Conservation (phyloP, 1,140 invertebrate genomes). For the Aradophagus sp. region DNA sequence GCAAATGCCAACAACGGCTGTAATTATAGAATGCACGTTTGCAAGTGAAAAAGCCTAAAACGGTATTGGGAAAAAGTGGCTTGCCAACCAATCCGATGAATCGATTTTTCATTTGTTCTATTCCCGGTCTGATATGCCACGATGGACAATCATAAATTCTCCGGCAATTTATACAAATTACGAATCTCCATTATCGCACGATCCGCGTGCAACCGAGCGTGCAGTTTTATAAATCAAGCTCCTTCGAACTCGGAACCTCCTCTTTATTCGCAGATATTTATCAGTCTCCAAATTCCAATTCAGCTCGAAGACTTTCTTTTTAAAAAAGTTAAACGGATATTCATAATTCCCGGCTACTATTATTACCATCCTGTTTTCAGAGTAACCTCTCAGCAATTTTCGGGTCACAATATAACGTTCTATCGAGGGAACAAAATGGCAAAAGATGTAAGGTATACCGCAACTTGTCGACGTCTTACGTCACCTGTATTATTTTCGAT, state of each 20-base stretch:
- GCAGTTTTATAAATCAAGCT: slow-evolving; percentile 61
- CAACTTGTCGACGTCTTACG: no score
- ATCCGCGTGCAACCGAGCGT: slow-evolving; percentile 43
- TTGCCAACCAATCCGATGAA: slow-evolving; percentile 3
- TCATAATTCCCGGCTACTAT: slow-evolving; percentile 15
- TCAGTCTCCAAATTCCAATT: slow-evolving; percentile 41
- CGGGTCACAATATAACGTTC: no score
- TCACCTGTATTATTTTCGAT: no score
- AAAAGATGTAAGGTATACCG: no score
- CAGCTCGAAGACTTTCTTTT: slow-evolving; percentile 14
- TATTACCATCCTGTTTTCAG: no score
- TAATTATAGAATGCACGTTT: slow-evolving; percentile 6
- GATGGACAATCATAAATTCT: slow-evolving; percentile 62
- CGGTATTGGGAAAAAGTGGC: slow-evolving; percentile 11
- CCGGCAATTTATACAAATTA: slow-evolving; percentile 68
- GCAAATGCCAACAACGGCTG: background rate
- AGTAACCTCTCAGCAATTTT: no score
- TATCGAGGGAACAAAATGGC: no score
- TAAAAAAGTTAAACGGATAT: slow-evolving; percentile 25
- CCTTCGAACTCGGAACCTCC: slow-evolving; percentile 20
- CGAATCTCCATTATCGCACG: slow-evolving; percentile 61
- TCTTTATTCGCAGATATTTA: slow-evolving; percentile 54
- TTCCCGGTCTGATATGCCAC: slow-evolving; percentile 28
- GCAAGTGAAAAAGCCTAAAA: slow-evolving; percentile 15
- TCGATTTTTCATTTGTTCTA: slow-evolving; percentile 56